Conservation (phyloP, 2,888 invertebrate species). For the Brachyptera risi region DNA sequence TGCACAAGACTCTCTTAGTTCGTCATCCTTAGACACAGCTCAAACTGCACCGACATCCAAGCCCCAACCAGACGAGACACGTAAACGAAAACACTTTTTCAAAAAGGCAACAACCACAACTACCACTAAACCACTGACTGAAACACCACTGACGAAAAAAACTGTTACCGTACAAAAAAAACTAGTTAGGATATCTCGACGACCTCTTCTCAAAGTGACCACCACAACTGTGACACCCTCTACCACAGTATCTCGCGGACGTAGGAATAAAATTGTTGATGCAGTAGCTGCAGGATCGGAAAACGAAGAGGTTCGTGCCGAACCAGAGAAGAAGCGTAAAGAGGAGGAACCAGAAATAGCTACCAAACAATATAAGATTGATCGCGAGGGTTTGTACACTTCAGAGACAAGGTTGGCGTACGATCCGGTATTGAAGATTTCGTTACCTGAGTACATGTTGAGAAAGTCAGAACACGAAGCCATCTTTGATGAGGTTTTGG, state of each 20-base stretch:
- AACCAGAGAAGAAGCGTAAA: conserved; percentile 38
- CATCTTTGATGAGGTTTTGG: conserved; percentile 56
- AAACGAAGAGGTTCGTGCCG: conserved; percentile 24
- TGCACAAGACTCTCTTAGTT: background rate
- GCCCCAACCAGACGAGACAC: conserved; percentile 1
- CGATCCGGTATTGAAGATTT: conserved; percentile 59
- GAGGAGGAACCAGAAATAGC: conserved; percentile 37
- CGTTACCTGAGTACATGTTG: conserved; percentile 65
- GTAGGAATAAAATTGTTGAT: background rate
- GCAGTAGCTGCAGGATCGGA: background rate
- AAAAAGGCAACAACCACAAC: conserved; percentile 23
- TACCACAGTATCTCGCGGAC: background rate
- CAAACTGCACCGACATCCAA: conserved; percentile 3
- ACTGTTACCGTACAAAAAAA: too few relatives aligned
- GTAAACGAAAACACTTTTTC: conserved; percentile 25
- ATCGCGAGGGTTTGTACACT: conserved; percentile 59
- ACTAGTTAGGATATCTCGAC: conserved; percentile 16
- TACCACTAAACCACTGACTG: conserved; percentile 10
- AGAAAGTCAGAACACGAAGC: conserved; percentile 63
- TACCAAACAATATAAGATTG: conserved; percentile 42
- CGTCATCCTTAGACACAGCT: background rate
- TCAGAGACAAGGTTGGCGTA: conserved; percentile 63
- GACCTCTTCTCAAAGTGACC: conserved; percentile 11
- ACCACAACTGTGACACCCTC: too few relatives aligned
- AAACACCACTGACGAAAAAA: too few relatives aligned